phyloP scores from a whole-genome alignment of 2,113 vertebrate genomes.

The Plecturocebus donacophilus region DNA sequence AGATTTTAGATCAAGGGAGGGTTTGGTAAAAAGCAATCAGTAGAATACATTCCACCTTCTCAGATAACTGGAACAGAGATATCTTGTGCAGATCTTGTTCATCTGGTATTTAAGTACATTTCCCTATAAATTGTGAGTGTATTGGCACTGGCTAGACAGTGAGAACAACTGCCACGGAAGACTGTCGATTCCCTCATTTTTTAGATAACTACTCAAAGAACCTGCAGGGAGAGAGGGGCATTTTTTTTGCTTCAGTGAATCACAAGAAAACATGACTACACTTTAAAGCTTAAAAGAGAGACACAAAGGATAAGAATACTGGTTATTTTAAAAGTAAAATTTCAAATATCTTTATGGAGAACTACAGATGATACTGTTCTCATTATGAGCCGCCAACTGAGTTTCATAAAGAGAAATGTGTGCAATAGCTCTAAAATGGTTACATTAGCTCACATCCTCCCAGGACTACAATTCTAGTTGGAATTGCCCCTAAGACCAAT shows the following conservation, averaged over 20 bases:
- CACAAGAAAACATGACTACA: not conserved
- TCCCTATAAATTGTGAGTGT: not conserved
- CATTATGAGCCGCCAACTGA: not conserved
- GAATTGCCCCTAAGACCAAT: not conserved
- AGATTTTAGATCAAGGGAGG: not conserved
- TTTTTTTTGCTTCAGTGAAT: not conserved
- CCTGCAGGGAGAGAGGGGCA: rapidly evolving
- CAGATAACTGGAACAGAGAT: not conserved
- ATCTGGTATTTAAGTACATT: not conserved
- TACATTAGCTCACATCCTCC: not conserved
- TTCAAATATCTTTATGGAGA: not conserved
- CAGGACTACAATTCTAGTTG: not conserved
- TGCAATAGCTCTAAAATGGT: not conserved
- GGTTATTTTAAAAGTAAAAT: not conserved
- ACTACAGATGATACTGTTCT: not conserved
- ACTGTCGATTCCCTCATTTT: not conserved
- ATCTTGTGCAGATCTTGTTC: not conserved
- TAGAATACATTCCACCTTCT: not conserved
- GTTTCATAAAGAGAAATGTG: not conserved
- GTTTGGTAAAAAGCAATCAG: not conserved
- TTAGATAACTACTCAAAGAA: not conserved
- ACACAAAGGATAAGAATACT: not conserved
- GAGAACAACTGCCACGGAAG: not conserved
- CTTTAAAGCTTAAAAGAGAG: not conserved
- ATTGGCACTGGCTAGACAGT: not conserved